Conservation (phyloP, 2,888 invertebrate species). For the Eristalis arbustorum region DNA sequence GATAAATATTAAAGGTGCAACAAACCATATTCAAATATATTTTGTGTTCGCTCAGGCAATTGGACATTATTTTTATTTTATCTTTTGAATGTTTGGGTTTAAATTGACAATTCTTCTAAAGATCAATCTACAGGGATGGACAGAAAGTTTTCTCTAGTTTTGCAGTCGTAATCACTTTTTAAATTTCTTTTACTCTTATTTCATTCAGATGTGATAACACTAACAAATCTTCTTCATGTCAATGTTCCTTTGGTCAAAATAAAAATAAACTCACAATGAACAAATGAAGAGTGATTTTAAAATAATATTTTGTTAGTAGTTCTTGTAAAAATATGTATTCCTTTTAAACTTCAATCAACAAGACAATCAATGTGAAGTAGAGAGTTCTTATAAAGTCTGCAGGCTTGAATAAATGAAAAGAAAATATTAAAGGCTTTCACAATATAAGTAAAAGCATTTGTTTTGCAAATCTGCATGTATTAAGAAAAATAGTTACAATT, state of each 20-base stretch:
- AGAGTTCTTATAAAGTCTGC: constrained; percentile 58
- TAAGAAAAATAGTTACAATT: constrained; percentile 39
- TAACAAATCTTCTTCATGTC: not conserved
- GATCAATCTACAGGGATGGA: constrained; percentile 51
- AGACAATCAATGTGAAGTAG: constrained; percentile 53
- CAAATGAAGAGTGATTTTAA: not conserved
- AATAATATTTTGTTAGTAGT: not conserved
- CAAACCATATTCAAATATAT: constrained; percentile 38
- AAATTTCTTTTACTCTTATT: constrained; percentile 9
- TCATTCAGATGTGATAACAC: not conserved
- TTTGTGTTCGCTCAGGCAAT: constrained; percentile 20
- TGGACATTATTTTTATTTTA: not conserved
- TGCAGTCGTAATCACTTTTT: constrained; percentile 1
- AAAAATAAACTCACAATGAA: constrained; percentile 5
- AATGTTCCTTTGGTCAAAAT: not conserved
- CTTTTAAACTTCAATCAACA: constrained; percentile 30
- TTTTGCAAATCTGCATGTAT: constrained; percentile 44
- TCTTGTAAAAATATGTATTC: not conserved
- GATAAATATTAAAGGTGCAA: constrained; percentile 52
- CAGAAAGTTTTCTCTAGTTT: constrained; percentile 1
- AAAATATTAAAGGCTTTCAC: constrained; percentile 46
- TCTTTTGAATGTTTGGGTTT: constrained; percentile 25
- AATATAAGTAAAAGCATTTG: constrained; percentile 48
- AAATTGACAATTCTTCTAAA: constrained; percentile 32
- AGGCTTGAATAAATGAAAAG: constrained; percentile 52